Conservation (phyloP, 2,888 invertebrate genomes). For the Teleogryllus oceanicus region DNA sequence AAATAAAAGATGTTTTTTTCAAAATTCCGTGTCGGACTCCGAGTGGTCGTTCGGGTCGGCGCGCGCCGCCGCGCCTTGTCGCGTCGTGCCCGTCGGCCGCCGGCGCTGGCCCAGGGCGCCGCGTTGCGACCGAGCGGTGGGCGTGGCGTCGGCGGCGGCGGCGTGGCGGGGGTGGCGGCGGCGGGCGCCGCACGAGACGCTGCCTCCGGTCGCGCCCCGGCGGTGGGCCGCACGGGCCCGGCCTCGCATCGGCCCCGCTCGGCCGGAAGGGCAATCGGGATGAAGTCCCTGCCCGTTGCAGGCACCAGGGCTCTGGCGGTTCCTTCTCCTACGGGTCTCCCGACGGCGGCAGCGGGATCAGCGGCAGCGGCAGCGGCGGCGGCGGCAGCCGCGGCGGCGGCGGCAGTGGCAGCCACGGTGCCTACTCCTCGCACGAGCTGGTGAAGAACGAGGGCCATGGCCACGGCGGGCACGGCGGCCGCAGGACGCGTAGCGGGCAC, state of each 20-base stretch:
- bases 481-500: conserved; percentile 40
- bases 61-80: too few species aligned
- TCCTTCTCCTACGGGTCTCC: conserved; percentile 40
- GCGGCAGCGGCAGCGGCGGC: conserved; percentile 41
- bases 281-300: conserved; percentile 38
- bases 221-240: neutral
- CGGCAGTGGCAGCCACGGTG: conserved; percentile 45
- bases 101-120: too few species aligned
- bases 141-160: neutral
- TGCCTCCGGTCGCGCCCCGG: neutral
- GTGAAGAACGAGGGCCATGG: conserved; percentile 33
- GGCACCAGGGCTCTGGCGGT: conserved; percentile 33
- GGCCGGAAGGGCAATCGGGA: conserved; percentile 36
- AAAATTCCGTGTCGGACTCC: too few species aligned
- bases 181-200: neutral
- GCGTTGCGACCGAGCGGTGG: too few species aligned
- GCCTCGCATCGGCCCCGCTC: conserved; percentile 20
- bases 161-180: neutral
- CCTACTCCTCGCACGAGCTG: conserved; percentile 42
- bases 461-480: conserved; percentile 29
- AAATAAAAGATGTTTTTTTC: too few species aligned
- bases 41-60: too few species aligned
- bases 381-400: neutral
- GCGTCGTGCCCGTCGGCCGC: too few species aligned
- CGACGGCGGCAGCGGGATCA: conserved; percentile 27